Evolutionary conservation across 2,888 invertebrate genomes (phyloP).

Genomic region (Cryptocheilus praepositus): DNA sequence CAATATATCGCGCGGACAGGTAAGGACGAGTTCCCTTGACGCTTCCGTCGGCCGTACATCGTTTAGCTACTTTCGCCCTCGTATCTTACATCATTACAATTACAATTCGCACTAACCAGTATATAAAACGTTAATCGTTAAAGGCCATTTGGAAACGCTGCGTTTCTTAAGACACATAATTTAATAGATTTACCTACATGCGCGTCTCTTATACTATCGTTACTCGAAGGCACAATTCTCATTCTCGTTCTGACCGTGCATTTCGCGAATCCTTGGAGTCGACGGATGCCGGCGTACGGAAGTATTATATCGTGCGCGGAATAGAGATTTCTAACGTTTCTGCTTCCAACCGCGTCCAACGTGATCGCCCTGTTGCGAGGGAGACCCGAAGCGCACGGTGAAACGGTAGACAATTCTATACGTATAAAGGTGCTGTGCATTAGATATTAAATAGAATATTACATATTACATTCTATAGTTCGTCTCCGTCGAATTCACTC

Average conservation of each 20-base stretch:
- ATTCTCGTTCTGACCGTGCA: slow-evolving; percentile 22
- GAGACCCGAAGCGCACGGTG: slow-evolving; percentile 15
- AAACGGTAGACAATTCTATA: slow-evolving; percentile 35
- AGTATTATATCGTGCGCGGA: not conserved
- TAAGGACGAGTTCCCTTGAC: slow-evolving; percentile 53
- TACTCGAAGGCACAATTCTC: slow-evolving; percentile 65
- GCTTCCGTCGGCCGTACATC: slow-evolving; percentile 55
- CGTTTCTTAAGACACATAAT: slow-evolving; percentile 53
- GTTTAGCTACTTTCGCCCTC: slow-evolving; percentile 27
- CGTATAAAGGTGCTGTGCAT: slow-evolving; percentile 48
- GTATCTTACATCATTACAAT: slow-evolving; percentile 44
- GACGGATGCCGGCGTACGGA: not conserved
- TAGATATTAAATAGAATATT: slow-evolving; percentile 63
- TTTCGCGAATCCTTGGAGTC: not conserved
- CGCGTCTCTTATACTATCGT: slow-evolving; percentile 45
- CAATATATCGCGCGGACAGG: slow-evolving; percentile 45
- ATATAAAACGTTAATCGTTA: slow-evolving; percentile 50
- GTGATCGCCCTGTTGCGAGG: slow-evolving; percentile 22
- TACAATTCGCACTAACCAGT: slow-evolving; percentile 40
- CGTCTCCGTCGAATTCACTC: slow-evolving; percentile 56
- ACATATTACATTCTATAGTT: slow-evolving; percentile 57
- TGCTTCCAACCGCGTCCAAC: not conserved
- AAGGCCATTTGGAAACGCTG: slow-evolving; percentile 59
- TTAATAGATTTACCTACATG: slow-evolving; percentile 57
- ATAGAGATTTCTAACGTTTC: slow-evolving; percentile 1